These are phyloP conservation scores for Anguilla japonica DNA, from an alignment of 2,113 vertebrate species.

Conservation along the genomic window DNA sequence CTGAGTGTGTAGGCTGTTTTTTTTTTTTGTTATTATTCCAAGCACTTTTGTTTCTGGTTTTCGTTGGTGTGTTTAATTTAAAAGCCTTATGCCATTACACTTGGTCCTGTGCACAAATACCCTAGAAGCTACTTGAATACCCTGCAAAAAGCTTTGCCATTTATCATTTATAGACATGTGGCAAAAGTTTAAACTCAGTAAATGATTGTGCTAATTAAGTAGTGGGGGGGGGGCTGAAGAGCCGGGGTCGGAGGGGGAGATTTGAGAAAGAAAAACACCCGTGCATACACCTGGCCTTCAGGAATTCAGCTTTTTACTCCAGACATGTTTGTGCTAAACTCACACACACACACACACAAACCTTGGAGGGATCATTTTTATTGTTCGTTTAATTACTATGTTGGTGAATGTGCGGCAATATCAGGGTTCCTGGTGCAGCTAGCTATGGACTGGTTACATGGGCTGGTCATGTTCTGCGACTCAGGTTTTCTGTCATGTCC, in stretches of 20 bases:
- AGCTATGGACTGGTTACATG: neutral
- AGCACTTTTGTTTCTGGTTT: neutral
- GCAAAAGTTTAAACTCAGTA: neutral
- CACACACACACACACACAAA: no score
- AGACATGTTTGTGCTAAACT: no score
- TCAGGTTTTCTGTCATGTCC: neutral
- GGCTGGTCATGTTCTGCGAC: neutral
- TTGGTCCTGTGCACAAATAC: neutral
- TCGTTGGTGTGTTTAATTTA: neutral
- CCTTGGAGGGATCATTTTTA: neutral
- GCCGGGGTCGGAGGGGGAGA: constrained; percentile 8
- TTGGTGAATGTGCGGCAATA: neutral
- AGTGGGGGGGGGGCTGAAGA: constrained; percentile 6
- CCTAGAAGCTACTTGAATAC: neutral
- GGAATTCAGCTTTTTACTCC: no score
- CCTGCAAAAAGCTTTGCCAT: neutral
- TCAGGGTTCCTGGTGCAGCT: neutral
- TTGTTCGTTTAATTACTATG: no score
- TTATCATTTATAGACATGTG: neutral
- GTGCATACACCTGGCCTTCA: no score
- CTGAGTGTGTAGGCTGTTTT: neutral
- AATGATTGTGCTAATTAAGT: neutral
- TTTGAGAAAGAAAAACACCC: constrained; percentile 50
- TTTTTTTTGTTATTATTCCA: neutral
- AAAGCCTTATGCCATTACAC: neutral